Conservation (phyloP, 2,113 vertebrate genomes). For the Mobula hypostoma region DNA sequence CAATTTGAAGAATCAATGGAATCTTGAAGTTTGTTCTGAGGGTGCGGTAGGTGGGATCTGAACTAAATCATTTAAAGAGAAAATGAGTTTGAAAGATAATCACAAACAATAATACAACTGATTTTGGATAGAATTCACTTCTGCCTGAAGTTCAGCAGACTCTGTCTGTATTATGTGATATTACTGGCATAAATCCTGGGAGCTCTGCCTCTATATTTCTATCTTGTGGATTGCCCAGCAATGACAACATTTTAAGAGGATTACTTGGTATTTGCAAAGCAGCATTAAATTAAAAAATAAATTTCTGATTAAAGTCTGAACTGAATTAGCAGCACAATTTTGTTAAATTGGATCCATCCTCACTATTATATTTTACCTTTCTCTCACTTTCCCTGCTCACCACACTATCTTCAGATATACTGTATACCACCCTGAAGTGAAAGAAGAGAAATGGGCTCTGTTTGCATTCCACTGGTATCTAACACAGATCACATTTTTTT, state of each 20-base stretch:
- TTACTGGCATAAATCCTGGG: neutral
- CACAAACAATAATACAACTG: neutral
- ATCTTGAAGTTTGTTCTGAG: neutral
- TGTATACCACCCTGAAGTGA: neutral
- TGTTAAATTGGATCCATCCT: neutral
- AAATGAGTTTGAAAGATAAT: neutral
- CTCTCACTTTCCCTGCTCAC: too few relatives aligned
- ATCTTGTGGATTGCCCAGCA: neutral
- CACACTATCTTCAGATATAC: neutral
- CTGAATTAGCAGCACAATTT: too few relatives aligned
- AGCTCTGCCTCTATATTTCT: neutral
- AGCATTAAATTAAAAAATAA: neutral
- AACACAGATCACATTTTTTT: neutral
- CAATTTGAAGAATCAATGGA: neutral
- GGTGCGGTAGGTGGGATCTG: neutral
- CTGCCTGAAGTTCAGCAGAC: neutral
- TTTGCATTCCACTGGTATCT: neutral
- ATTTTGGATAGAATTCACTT: neutral
- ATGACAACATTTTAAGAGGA: neutral
- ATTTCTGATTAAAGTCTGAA: neutral
- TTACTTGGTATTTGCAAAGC: neutral
- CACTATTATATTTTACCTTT: neutral
- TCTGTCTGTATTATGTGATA: neutral
- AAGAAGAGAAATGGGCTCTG: neutral
- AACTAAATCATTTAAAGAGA: neutral